Percentiles rank a stretch among this genome's conserved stretches.
phyloP scores from a whole-genome alignment of 92 coral and sea anemone species.

The Pocillopora meandrina region DNA sequence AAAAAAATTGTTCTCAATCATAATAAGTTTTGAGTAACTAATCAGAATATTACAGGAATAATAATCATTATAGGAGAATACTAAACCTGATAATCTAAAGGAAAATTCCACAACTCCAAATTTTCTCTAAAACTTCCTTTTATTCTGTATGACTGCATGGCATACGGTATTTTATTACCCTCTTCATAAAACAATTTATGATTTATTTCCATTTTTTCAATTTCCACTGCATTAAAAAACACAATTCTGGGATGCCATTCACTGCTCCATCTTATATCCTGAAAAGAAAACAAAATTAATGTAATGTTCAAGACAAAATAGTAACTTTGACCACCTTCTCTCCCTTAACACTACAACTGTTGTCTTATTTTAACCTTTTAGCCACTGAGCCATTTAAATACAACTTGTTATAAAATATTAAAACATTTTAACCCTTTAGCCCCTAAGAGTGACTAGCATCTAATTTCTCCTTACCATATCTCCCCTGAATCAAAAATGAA shows the following conservation, averaged over 20 bases:
- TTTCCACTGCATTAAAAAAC: conserved; percentile 64
- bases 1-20: too few species aligned
- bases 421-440: too few species aligned
- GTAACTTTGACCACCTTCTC: not conserved
- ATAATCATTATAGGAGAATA: not conserved
- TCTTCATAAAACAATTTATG: conserved; percentile 55
- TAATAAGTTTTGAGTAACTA: too few species aligned
- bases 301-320: not conserved
- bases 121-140: conserved; percentile 72
- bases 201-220: conserved; percentile 65
- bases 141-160: conserved; percentile 59
- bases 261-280: conserved; percentile 73
- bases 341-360: too few species aligned
- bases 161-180: conserved; percentile 63
- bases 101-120: conserved; percentile 70
- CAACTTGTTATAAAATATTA: too few species aligned
- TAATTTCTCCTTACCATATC: too few species aligned
- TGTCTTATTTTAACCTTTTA: too few species aligned
- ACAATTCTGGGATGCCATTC: conserved; percentile 76
- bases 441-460: too few species aligned
- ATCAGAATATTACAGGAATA: not conserved
- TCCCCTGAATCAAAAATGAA: too few species aligned
- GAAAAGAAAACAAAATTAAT: not conserved
- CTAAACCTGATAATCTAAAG: conserved; percentile 72
- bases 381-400: too few species aligned